These are phyloP conservation scores for Pycnomerus fuliginosus DNA, from an alignment of 2,888 invertebrate genomes.

Conservation along the genomic window DNA sequence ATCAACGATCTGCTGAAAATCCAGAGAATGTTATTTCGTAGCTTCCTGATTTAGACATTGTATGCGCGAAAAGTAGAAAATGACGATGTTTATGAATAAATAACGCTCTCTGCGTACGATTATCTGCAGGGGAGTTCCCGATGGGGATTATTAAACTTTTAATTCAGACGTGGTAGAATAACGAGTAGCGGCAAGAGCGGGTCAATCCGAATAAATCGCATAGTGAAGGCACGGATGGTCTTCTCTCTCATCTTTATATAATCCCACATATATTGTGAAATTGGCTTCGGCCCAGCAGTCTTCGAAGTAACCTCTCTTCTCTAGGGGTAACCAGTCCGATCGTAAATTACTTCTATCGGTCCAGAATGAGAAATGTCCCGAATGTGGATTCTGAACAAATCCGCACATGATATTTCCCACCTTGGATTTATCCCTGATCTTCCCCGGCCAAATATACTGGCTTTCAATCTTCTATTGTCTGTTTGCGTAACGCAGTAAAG, in stretches of 20 bases:
- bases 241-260: constrained; percentile 22
- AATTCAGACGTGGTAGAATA: too few species aligned
- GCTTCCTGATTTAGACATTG: too few species aligned
- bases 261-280: constrained; percentile 37
- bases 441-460: constrained; percentile 24
- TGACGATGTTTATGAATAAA: too few species aligned
- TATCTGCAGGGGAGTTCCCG: too few species aligned
- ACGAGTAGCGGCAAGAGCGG: too few species aligned
- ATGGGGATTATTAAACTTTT: too few species aligned
- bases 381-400: constrained; percentile 44
- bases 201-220: constrained; percentile 14
- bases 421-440: constrained; percentile 38
- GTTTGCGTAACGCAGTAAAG: constrained; percentile 20
- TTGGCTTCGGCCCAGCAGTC: constrained; percentile 34
- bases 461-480: constrained; percentile 29
- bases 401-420: constrained; percentile 46
- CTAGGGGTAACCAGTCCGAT: constrained; percentile 31
- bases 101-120: too few species aligned
- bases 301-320: constrained; percentile 37
- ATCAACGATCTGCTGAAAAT: too few species aligned
- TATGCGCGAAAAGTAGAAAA: too few species aligned
- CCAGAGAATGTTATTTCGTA: too few species aligned
- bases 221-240: constrained; percentile 6
- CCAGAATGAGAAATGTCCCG: constrained; percentile 40
- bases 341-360: constrained; percentile 40